Conservation (phyloP, 2,888 invertebrate genomes). For the Cantharis flavilabris region DNA sequence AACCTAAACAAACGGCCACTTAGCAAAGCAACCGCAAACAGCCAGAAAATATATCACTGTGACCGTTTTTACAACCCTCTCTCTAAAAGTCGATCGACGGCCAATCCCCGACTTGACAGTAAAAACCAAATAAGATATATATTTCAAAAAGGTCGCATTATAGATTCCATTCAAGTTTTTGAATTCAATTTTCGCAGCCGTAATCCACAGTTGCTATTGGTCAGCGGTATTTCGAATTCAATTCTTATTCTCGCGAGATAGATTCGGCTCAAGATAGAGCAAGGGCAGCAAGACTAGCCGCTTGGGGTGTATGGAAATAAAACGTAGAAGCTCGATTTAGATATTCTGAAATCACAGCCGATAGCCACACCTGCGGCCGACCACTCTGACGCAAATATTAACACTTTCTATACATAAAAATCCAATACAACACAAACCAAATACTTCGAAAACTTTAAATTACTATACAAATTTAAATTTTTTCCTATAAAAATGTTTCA, state of each 20-base stretch:
- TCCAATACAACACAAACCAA: conserved; percentile 30
- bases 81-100: conserved; percentile 29
- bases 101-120: conserved; percentile 41
- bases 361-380: conserved; percentile 52
- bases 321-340: conserved; percentile 46
- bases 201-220: conserved; percentile 56
- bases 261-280: conserved; percentile 46
- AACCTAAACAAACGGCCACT: conserved; percentile 56
- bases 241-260: conserved; percentile 56
- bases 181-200: conserved; percentile 58
- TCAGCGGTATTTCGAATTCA: conserved; percentile 57
- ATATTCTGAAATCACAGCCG: conserved; percentile 56
- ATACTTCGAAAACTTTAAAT: conserved; percentile 11
- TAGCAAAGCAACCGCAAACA: conserved; percentile 53
- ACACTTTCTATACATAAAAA: conserved; percentile 46
- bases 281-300: conserved; percentile 43
- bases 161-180: conserved; percentile 58
- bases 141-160: conserved; percentile 49
- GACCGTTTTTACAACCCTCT: conserved; percentile 20
- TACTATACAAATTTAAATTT: background rate
- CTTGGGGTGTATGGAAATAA: conserved; percentile 55
- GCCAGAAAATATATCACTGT: conserved; percentile 43
- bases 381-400: conserved; percentile 50
- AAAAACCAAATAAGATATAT: conserved; percentile 46
- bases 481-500: background rate